Evolutionary conservation across 2,888 invertebrate genomes (phyloP).

Genomic region (Deilephila elpenor): DNA sequence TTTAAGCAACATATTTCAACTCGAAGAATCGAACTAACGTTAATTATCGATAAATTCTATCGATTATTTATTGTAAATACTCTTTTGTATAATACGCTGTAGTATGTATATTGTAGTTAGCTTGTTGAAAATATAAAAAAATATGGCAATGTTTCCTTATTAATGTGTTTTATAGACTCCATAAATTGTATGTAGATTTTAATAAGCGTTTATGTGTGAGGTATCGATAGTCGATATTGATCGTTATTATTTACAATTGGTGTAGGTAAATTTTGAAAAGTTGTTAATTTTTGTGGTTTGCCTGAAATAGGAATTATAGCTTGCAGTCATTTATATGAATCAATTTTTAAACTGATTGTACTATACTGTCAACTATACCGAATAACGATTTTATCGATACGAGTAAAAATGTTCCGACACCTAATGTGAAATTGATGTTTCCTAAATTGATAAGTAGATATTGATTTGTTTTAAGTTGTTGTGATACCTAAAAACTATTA

Average conservation of each 20-base stretch:
- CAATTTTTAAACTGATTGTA: background rate
- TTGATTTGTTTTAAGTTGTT: background rate
- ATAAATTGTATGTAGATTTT: conserved; percentile 9
- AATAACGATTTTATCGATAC: background rate
- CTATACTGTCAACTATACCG: background rate
- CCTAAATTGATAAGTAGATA: background rate
- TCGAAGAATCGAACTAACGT: background rate
- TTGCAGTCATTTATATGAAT: background rate
- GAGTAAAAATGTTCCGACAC: background rate
- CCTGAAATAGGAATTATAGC: background rate
- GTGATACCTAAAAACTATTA: background rate
- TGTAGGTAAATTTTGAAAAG: background rate
- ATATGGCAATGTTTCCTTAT: conserved; percentile 18
- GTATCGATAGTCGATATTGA: conserved; percentile 4
- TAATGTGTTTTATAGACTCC: conserved; percentile 17
- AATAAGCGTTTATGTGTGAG: background rate
- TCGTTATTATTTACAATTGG: background rate
- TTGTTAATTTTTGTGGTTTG: background rate
- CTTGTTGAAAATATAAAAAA: conserved; percentile 37
- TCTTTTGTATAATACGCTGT: conserved; percentile 25
- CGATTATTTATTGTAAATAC: conserved; percentile 13
- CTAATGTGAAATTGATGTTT: background rate
- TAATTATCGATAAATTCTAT: conserved; percentile 6
- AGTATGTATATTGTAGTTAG: conserved; percentile 44
- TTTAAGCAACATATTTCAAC: background rate